Percentiles rank a stretch among this genome's conserved stretches.
phyloP scores from a whole-genome alignment of 2,888 invertebrate genomes.

The Pristionchus mayeri region DNA sequence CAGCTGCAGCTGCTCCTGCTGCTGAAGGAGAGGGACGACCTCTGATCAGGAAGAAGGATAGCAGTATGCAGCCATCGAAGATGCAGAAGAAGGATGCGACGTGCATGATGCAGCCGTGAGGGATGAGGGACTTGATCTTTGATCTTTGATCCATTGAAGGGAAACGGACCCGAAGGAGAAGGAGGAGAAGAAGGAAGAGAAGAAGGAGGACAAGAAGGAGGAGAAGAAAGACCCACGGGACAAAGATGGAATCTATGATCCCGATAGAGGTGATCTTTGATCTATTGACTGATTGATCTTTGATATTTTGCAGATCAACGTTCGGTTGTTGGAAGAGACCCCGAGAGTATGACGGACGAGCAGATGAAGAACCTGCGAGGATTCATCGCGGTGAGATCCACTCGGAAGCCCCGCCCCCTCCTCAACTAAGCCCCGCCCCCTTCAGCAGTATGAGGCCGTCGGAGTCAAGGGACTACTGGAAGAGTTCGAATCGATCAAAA shows the following conservation, averaged over 20 bases:
- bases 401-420: too few species aligned
- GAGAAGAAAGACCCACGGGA: too few species aligned
- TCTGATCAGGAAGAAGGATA: not conserved
- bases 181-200: conserved; percentile 4
- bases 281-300: too few species aligned
- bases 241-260: too few species aligned
- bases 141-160: not conserved
- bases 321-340: not conserved
- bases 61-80: not conserved
- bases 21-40: not conserved
- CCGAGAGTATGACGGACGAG: too few species aligned
- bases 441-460: too few species aligned
- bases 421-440: not conserved
- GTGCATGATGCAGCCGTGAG: conserved; percentile 7
- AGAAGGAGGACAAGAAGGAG: not conserved
- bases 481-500: too few species aligned
- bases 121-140: not conserved
- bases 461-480: too few species aligned
- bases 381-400: not conserved
- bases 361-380: too few species aligned
- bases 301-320: not conserved
- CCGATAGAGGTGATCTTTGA: not conserved
- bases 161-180: too few species aligned
- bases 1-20: not conserved
- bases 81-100: not conserved